Conservation (phyloP, 2,113 vertebrate genomes). For the Pedionomus torquatus region DNA sequence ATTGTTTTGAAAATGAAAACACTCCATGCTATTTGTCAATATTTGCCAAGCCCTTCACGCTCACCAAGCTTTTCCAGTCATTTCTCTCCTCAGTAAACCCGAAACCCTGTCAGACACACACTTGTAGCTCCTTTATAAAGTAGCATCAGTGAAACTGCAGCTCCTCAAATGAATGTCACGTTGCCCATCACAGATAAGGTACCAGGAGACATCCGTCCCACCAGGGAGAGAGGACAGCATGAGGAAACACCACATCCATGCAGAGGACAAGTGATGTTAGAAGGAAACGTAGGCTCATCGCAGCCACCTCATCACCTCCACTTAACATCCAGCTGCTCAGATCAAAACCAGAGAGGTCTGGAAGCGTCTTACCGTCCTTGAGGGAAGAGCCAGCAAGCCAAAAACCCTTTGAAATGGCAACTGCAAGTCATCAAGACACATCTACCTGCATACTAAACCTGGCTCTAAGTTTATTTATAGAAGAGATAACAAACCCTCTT, state of each 20-base stretch:
- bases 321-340: background rate
- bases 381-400: background rate
- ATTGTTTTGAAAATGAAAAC: background rate
- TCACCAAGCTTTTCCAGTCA: background rate
- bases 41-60: background rate
- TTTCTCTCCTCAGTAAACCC: background rate
- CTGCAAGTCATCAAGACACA: background rate
- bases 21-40: background rate
- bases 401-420: background rate
- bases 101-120: background rate
- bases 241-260: background rate
- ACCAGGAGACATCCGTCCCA: background rate
- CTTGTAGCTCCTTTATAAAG: background rate
- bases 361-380: background rate
- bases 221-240: background rate
- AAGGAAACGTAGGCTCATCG: rapidly evolving
- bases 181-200: rapidly evolving
- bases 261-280: background rate
- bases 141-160: background rate
- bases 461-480: background rate
- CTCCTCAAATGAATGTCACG: background rate
- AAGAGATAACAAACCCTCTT: background rate
- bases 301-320: background rate
- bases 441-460: background rate
- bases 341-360: background rate